Evolutionary conservation across 2,797 vertebrate genomes (phyloP), one percentile per base, ranked within the genome.

Genomic region (Buceros bicornis): DNA sequence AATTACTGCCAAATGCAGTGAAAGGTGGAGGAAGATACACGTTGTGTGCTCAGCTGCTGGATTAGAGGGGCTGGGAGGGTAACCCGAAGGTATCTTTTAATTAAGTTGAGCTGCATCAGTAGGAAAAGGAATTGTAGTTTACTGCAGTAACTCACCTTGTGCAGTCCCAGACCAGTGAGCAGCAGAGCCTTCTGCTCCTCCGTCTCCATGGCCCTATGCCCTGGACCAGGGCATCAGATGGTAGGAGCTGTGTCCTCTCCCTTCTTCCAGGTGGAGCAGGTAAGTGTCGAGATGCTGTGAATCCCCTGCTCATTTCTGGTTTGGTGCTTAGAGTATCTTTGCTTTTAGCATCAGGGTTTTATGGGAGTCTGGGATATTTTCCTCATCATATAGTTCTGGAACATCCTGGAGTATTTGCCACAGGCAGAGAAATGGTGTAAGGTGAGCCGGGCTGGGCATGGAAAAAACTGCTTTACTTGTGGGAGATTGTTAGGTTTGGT

Each of bases 171-270:
- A 21, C 3, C 24, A 35, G 16, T 4, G 33, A 43, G 35, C 24
- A 58, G 20, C 4, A 6, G 40, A 73, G 17, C 13, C 48, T 22
- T 33, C 60, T 76, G 58, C 11, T 71, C 16, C 37, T 57, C 7
- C 0, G 0, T 40, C 31, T 15, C 40, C 24, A 7, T 8, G 26
- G 16, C 37, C 16, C 33, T 5, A 3, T 10, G 8, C 2, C 11
- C 17, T 28, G 43, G 73, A 60, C 33, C 31, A 54, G 40, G 31
- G 35, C 35, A 45, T 13, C 0, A 3, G 48, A 16, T 50, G 33
- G 33, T 26, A 28, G n/a, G 31, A 71, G 19, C 29, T 82, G 31
- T 72, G n/a, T 20, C 40, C 29, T 47, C 7, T 65, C 33, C 5
- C 9, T 5, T 81, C 21, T 62, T 21, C 58, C 54, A 72, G 21